Evolutionary conservation across 2,797 vertebrate genomes (phyloP).

Genomic region (Lutjanus argentimaculatus): DNA sequence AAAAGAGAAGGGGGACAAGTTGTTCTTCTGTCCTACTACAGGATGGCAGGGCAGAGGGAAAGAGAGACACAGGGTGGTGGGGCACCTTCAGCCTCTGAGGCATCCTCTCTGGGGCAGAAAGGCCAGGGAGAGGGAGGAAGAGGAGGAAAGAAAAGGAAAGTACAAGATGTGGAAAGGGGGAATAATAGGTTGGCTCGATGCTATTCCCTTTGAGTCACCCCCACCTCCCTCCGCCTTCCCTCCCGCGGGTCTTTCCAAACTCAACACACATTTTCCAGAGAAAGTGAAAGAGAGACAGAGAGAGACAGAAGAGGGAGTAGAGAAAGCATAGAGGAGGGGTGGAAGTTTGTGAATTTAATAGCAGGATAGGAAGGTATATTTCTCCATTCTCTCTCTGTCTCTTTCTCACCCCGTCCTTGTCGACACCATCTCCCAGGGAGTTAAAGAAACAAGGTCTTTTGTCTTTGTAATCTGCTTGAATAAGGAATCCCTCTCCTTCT

Average conservation of each 20-base stretch:
- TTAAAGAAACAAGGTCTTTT: conserved; percentile 72
- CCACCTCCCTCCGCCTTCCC: conserved; percentile 60
- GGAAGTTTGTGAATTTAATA: conserved; percentile 71
- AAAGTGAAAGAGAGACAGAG: conserved; percentile 49
- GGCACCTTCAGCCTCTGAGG: conserved; percentile 65
- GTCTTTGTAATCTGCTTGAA: conserved; percentile 69
- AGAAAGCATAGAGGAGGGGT: conserved; percentile 24
- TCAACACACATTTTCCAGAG: conserved; percentile 86
- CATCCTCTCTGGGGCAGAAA: conserved; percentile 57
- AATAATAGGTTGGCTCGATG: conserved; percentile 63
- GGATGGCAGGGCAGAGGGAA: conserved; percentile 17
- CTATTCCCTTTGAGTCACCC: conserved; percentile 62
- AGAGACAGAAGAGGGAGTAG: conserved; percentile 18
- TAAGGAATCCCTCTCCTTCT: conserved; percentile 55
- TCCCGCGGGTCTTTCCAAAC: conserved; percentile 79
- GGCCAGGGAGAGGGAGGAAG: conserved; percentile 11
- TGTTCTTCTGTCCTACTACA: conserved; percentile 73
- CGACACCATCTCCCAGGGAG: conserved; percentile 77
- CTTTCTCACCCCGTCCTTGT: conserved; percentile 65
- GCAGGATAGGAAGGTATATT: conserved; percentile 58
- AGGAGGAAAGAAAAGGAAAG: conserved; percentile 25
- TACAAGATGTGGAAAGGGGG: conserved; percentile 23
- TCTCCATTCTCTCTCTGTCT: conserved; percentile 4
- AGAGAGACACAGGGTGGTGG: conserved; percentile 25
- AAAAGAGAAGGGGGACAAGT: conserved; percentile 63